A percentile compares a stretch with the other conserved stretches of the same genome.
These are phyloP conservation scores for Folsomia manolachei DNA, from an alignment of 2,888 invertebrate genomes.

Conservation along the genomic window DNA sequence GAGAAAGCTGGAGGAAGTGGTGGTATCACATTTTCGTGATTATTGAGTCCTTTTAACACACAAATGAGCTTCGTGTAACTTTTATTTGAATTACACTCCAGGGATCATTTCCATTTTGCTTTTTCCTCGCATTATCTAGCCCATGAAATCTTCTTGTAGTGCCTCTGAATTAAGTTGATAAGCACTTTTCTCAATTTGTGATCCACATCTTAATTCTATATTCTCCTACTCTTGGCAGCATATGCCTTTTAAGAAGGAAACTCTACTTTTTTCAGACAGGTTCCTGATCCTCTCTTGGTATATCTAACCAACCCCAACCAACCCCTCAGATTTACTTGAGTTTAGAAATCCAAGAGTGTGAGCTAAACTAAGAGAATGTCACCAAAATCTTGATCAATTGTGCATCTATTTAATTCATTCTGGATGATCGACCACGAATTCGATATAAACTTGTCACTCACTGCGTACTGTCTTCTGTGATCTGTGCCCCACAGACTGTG, in stretches of 20 bases:
- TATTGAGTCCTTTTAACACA: slow-evolving; percentile 51
- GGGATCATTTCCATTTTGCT: slow-evolving; percentile 49
- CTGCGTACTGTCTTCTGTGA: no score
- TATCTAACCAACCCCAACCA: no score
- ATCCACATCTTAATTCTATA: slow-evolving; percentile 43
- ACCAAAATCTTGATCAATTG: not conserved
- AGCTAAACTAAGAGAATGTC: no score
- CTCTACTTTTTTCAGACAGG: not conserved
- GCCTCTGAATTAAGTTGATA: slow-evolving; percentile 50
- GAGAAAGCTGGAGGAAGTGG: slow-evolving; percentile 33
- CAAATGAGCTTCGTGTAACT: slow-evolving; percentile 51
- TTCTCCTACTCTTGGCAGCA: slow-evolving; percentile 19
- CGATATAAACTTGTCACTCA: not conserved
- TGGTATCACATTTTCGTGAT: slow-evolving; percentile 45
- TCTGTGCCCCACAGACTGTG: no score
- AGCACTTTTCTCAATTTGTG: slow-evolving; percentile 51
- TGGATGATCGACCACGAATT: slow-evolving; percentile 8
- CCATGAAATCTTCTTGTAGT: slow-evolving; percentile 48
- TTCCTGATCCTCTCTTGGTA: slow-evolving; percentile 6
- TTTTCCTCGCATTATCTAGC: slow-evolving; percentile 48
- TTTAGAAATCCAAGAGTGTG: no score
- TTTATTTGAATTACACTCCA: slow-evolving; percentile 51
- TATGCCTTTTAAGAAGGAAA: slow-evolving; percentile 33
- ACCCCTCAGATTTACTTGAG: no score
- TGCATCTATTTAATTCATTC: slow-evolving; percentile 2